Base-by-base conservation (phyloP, 2,888 invertebrate species). In the Eulithis testata region DNA sequence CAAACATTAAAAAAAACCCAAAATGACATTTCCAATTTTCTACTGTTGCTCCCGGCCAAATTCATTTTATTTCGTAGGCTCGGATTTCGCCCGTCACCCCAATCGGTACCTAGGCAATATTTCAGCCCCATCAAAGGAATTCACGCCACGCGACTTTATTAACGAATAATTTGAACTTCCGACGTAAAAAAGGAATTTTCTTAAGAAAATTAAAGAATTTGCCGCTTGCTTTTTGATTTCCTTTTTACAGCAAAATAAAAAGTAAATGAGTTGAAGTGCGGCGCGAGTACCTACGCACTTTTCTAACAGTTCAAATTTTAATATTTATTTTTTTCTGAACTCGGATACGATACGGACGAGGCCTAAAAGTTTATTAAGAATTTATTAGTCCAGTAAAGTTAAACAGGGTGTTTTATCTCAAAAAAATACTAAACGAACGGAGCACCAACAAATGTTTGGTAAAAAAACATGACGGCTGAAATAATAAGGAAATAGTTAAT, bases 21-120 rank as follows among this genome's bases (percentile, higher is more conserved):
- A 93, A 94, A 94, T 93, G 93, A 93, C 93, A 91, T 93, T 93
- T 93, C 91, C 90, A 94, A 93, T 94, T 94, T 94, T 94, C 93
- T 94, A 90, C 91, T 85, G 88, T 90, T 86, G 90, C 92, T 87
- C 81, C 84, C 84, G 86, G 91, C 84, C 84, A 86, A 88, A 90
- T 88, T 90, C 90, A 89, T 91, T 93, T 91, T 91, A 89, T 90
- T 90, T 88, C 65, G 88, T 87, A 87, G 88, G 87, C 89, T 82
- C 84, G 86, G 88, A 90, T 90, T 90, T 78, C 85, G 81, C 82
- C 81, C 86, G 89, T 88, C 89, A 86, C 84, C 83, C 84, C 66
- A 73, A 73, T 72, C 72, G 72, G 72, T 69, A 72, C 72, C 83
- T 85, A 88, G 85, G 86, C 88, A 86, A 89, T 90, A 89, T 90